phyloP scores from a whole-genome alignment of 2,113 vertebrate genomes.

The Brachyistius frenatus region DNA sequence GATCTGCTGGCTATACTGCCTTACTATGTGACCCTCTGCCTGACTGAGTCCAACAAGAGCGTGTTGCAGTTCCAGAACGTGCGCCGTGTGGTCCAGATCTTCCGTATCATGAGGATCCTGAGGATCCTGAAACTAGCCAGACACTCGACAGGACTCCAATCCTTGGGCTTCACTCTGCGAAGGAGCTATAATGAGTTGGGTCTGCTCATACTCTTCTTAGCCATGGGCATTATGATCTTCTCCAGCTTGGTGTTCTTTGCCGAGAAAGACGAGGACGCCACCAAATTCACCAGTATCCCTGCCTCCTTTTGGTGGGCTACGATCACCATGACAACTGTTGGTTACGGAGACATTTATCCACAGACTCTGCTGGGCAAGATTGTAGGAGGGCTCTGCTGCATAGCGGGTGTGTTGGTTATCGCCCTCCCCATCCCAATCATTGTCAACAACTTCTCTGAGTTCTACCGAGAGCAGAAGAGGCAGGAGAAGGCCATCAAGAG shows the following conservation, averaged over 20 bases:
- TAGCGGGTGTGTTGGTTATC: conserved; percentile 97
- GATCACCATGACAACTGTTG: conserved; percentile 99
- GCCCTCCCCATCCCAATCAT: conserved; percentile 98
- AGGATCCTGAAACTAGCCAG: conserved; percentile 96
- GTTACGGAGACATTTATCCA: conserved; percentile 98
- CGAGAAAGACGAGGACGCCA: conserved; percentile 97
- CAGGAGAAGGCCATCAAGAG: conserved; percentile 99
- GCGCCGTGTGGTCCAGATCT: conserved; percentile 97
- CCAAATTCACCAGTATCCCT: conserved; percentile 98
- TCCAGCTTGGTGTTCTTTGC: conserved; percentile 99
- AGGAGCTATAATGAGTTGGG: conserved; percentile 98
- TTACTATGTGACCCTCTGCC: conserved; percentile 97
- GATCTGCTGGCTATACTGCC: conserved; percentile 97
- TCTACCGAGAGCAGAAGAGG: conserved; percentile 98
- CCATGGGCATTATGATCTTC: conserved; percentile 99
- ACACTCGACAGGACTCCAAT: conserved; percentile 97
- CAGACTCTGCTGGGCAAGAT: conserved; percentile 97
- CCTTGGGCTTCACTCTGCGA: conserved; percentile 95
- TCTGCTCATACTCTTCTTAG: conserved; percentile 95
- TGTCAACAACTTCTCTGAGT: conserved; percentile 99
- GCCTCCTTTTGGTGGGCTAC: conserved; percentile 99
- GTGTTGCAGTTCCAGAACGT: conserved; percentile 99
- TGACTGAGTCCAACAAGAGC: conserved; percentile 97
- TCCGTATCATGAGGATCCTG: conserved; percentile 98
- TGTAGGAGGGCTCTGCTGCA: conserved; percentile 97